These are phyloP conservation scores for Acrocephalus arundinaceus DNA, from an alignment of 2,113 vertebrate species.

Conservation along the genomic window DNA sequence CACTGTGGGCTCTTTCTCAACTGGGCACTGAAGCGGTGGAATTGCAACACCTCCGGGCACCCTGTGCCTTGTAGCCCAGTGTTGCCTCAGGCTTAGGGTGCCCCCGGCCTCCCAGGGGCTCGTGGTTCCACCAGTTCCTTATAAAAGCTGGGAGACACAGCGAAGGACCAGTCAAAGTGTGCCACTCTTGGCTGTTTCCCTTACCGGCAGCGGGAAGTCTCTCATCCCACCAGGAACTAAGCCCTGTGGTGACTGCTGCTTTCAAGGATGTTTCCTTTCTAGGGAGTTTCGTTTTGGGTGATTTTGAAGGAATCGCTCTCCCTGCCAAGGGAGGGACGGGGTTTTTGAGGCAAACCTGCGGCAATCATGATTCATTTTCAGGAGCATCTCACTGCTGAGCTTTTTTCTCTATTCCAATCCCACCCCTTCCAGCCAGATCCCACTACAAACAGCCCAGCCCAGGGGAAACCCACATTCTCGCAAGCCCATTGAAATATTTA, in stretches of 20 bases:
- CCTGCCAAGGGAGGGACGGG: neutral
- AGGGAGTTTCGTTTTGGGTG: neutral
- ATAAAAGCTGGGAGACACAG: rapidly evolving
- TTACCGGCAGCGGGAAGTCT: neutral
- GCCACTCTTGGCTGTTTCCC: neutral
- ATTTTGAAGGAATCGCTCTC: neutral
- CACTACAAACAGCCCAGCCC: neutral
- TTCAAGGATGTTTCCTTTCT: conserved; percentile 51
- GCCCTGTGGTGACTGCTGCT: conserved; percentile 17
- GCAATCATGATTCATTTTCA: rapidly evolving
- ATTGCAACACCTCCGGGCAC: neutral
- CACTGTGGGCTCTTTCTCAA: neutral
- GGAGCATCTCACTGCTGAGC: neutral
- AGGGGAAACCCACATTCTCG: neutral
- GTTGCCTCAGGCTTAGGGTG: neutral
- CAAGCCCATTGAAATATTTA: neutral
- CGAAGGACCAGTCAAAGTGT: neutral
- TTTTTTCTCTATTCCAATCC: neutral
- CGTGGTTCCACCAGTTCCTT: rapidly evolving
- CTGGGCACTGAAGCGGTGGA: neutral
- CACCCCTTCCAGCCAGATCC: neutral
- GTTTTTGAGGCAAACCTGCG: neutral
- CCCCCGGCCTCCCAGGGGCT: neutral
- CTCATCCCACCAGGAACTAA: conserved; percentile 2
- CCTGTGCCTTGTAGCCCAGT: too few species aligned